phyloP scores from a whole-genome alignment of 2,797 vertebrate species.

The Aratinga solstitialis region DNA sequence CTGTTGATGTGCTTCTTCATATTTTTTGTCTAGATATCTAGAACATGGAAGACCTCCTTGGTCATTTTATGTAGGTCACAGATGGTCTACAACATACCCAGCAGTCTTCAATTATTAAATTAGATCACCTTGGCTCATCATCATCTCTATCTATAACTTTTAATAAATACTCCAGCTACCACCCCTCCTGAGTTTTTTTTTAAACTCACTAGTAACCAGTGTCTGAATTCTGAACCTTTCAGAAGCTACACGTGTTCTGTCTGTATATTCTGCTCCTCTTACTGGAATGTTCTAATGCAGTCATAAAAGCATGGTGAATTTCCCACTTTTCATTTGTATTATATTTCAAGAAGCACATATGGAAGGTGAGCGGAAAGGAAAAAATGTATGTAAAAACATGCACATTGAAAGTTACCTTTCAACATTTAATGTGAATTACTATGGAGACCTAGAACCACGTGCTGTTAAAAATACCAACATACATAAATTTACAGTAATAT shows the following conservation, averaged over 20 bases:
- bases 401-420: not conserved
- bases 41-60: not conserved
- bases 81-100: not conserved
- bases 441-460: not conserved
- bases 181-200: not conserved
- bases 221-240: not conserved
- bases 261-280: not conserved
- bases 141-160: not conserved
- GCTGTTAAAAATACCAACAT: not conserved
- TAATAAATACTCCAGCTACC: not conserved
- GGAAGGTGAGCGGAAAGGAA: not conserved
- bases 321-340: not conserved
- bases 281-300: not conserved
- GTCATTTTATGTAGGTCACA: slow-evolving; percentile 13
- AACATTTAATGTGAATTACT: not conserved
- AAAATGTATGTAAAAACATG: not conserved
- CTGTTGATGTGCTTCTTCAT: not conserved
- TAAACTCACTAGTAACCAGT: not conserved
- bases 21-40: not conserved
- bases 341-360: not conserved
- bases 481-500: not conserved
- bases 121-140: not conserved
- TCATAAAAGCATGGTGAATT: not conserved
- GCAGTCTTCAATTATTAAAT: not conserved
- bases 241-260: not conserved